A percentile compares a stretch with the other conserved stretches of the same genome.
phyloP scores from a whole-genome alignment of 1,140 invertebrate species.

The Centruroides vittatus region DNA sequence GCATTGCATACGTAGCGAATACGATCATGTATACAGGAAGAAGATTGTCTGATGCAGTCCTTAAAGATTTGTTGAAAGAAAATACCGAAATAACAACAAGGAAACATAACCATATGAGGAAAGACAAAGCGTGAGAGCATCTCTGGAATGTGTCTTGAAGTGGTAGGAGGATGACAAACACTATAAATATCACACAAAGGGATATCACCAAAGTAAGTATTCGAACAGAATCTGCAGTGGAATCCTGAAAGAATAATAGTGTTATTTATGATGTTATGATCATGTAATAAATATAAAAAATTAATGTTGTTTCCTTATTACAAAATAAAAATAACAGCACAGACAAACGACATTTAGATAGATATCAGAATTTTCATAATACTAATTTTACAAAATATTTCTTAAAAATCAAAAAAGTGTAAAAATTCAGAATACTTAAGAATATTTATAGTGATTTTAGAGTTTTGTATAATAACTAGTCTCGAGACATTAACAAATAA shows the following conservation, averaged over 20 bases:
- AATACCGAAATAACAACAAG: slow-evolving; percentile 16
- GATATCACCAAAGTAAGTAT: slow-evolving; percentile 19
- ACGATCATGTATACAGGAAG: slow-evolving; percentile 24
- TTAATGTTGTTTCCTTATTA: too few species aligned
- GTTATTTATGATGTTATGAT: too few species aligned
- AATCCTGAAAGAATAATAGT: slow-evolving; percentile 2
- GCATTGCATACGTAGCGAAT: slow-evolving; percentile 25
- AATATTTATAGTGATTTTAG: too few species aligned
- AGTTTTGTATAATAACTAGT: too few species aligned
- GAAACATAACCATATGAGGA: slow-evolving; percentile 18
- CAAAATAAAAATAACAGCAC: too few species aligned
- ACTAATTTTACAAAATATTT: too few species aligned
- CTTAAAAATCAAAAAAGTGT: too few species aligned
- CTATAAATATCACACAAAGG: slow-evolving; percentile 15
- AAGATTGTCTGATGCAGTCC: slow-evolving; percentile 20
- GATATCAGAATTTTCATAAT: too few species aligned
- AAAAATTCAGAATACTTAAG: too few species aligned
- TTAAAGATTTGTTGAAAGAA: slow-evolving; percentile 8
- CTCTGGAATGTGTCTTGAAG: slow-evolving; percentile 17
- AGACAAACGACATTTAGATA: too few species aligned
- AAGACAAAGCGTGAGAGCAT: slow-evolving; percentile 16
- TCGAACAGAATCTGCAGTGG: slow-evolving; percentile 5
- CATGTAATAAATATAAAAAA: too few species aligned
- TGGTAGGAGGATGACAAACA: slow-evolving; percentile 17
- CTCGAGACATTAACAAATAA: too few species aligned